phyloP scores from a whole-genome alignment of 2,113 vertebrate species.

The Pluvialis apricaria region DNA sequence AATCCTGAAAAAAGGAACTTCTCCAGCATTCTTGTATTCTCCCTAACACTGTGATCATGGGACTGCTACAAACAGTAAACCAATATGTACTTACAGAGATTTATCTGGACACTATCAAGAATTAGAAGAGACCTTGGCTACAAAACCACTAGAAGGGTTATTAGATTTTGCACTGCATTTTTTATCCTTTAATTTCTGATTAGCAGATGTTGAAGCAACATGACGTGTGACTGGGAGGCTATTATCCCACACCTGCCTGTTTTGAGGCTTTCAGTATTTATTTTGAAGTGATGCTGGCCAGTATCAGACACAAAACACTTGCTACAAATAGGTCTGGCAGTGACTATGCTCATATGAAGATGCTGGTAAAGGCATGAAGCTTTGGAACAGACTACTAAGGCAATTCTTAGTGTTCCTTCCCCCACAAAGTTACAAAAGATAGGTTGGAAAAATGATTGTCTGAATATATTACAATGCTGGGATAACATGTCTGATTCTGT shows the following conservation, averaged over 20 bases:
- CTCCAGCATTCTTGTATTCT: neutral
- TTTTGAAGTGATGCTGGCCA: neutral
- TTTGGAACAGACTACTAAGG: neutral
- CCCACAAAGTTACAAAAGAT: neutral
- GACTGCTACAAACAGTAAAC: neutral
- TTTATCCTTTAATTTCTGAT: neutral
- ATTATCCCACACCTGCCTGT: neutral
- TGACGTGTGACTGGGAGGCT: neutral
- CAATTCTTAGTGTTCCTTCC: neutral
- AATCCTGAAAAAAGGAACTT: neutral
- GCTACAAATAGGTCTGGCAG: neutral
- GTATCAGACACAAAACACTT: neutral
- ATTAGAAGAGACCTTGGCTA: neutral
- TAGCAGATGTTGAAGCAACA: neutral
- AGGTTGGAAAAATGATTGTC: neutral
- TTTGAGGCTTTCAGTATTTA: neutral
- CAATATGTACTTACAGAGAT: fast-evolving
- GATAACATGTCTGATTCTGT: neutral
- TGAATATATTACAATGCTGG: neutral
- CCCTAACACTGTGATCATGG: neutral
- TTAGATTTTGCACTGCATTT: neutral
- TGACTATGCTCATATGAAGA: neutral
- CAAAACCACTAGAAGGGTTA: neutral
- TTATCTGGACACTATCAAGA: neutral
- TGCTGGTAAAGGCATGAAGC: neutral